A percentile compares a stretch with the other conserved stretches of the same genome.
phyloP scores from a whole-genome alignment of 2,888 invertebrate genomes.

The Ophion ventricosus region DNA sequence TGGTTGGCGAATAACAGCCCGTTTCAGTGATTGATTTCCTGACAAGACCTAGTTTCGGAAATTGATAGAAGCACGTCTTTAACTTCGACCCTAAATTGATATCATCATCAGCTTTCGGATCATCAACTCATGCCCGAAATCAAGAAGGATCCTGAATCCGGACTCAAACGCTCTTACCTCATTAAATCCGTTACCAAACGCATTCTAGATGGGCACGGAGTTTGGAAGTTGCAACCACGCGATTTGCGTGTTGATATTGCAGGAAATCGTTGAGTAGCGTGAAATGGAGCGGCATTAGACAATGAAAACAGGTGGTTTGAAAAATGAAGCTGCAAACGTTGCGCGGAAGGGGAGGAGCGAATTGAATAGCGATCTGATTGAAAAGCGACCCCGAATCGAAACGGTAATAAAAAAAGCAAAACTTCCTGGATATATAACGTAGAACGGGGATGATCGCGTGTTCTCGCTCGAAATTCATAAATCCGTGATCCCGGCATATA shows the following conservation, averaged over 20 bases:
- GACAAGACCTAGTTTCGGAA: background rate
- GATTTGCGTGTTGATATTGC: background rate
- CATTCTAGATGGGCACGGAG: background rate
- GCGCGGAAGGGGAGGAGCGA: slow-evolving; percentile 3
- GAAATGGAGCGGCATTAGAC: slow-evolving; percentile 6
- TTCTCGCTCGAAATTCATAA: slow-evolving; percentile 76
- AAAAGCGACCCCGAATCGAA: slow-evolving; percentile 27
- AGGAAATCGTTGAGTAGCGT: slow-evolving; percentile 7
- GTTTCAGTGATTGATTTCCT: background rate
- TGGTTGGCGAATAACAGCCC: no score
- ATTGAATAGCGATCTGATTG: slow-evolving; percentile 35
- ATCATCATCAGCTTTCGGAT: background rate
- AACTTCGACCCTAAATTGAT: no score
- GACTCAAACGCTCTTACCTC: background rate
- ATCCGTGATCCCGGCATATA: slow-evolving; percentile 74
- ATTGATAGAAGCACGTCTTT: no score
- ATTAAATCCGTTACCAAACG: background rate
- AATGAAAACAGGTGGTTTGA: slow-evolving; percentile 28
- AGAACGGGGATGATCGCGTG: slow-evolving; percentile 12
- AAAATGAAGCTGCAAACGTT: slow-evolving; percentile 19
- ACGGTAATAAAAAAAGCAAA: slow-evolving; percentile 29
- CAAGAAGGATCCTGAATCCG: background rate
- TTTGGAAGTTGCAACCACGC: background rate
- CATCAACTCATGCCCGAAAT: background rate
- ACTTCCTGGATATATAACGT: slow-evolving; percentile 6